A percentile compares a stretch with the other conserved stretches of the same genome.
These are phyloP conservation scores for Spatulosminthurus flaviceps DNA, from an alignment of 2,888 invertebrate genomes.

Conservation along the genomic window DNA sequence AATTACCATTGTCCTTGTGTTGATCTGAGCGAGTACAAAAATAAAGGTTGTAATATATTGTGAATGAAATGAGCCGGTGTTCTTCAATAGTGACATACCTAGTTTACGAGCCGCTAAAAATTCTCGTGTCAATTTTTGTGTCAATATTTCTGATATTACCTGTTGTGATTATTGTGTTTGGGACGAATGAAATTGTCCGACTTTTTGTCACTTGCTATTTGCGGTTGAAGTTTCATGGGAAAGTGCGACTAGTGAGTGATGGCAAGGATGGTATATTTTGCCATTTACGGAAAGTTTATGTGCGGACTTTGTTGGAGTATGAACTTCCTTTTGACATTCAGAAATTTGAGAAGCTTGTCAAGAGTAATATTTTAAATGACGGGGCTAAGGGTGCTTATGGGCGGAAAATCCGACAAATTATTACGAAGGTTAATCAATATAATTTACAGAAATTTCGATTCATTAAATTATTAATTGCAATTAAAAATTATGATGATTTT, in stretches of 20 bases:
- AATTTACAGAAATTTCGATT: no score
- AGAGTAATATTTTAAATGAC: slow-evolving; percentile 17
- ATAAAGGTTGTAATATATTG: background rate
- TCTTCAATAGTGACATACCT: background rate
- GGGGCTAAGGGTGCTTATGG: background rate
- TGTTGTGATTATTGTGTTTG: slow-evolving; percentile 14
- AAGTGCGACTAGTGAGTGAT: slow-evolving; percentile 26
- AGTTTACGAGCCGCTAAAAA: slow-evolving; percentile 26
- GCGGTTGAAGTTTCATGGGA: background rate
- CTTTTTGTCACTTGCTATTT: background rate
- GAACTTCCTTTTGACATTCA: slow-evolving; percentile 18
- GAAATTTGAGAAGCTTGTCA: slow-evolving; percentile 34
- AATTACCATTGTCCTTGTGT: no score
- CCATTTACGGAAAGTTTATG: slow-evolving; percentile 7
- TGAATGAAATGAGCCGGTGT: background rate
- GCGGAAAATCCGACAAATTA: slow-evolving; percentile 31
- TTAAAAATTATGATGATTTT: no score
- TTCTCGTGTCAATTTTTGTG: slow-evolving; percentile 16
- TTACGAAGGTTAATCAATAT: slow-evolving; percentile 26
- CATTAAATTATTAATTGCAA: no score
- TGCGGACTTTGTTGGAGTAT: slow-evolving; percentile 15
- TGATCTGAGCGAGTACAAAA: no score
- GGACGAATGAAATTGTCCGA: slow-evolving; percentile 26
- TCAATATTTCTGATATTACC: slow-evolving; percentile 11
- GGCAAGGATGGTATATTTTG: slow-evolving; percentile 40